These are phyloP conservation scores for Tachina fera DNA, from an alignment of 2,888 invertebrate genomes.

Conservation along the genomic window DNA sequence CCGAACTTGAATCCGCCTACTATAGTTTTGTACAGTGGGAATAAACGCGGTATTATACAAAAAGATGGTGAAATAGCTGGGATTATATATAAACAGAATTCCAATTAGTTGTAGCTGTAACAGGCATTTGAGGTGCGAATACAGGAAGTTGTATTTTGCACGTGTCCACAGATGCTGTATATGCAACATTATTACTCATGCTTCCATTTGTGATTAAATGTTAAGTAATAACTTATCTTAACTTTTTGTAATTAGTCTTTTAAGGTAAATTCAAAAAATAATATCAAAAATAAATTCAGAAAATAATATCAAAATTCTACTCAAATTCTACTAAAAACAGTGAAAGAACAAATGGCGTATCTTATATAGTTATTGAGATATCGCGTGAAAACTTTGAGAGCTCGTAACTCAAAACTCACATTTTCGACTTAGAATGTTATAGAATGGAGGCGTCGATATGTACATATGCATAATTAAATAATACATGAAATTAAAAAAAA, in stretches of 20 bases:
- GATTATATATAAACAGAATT: conserved; percentile 72
- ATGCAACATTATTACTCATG: conserved; percentile 56
- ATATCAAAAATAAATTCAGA: no score
- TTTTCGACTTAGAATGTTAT: no score
- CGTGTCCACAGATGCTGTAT: conserved; percentile 26
- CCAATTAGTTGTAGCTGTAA: conserved; percentile 53
- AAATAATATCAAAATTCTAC: no score
- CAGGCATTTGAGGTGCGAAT: neutral
- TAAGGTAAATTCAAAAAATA: no score
- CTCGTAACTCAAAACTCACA: no score
- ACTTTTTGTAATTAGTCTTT: conserved; percentile 46
- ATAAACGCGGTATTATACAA: conserved; percentile 88
- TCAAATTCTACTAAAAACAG: no score
- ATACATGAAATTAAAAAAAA: no score
- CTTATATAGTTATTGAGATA: no score
- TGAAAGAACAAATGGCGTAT: no score
- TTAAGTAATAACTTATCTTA: conserved; percentile 43
- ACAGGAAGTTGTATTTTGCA: neutral
- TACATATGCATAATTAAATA: no score
- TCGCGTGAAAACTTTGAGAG: no score
- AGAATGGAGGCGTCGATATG: no score
- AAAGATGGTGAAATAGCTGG: conserved; percentile 89
- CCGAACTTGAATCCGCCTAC: conserved; percentile 87
- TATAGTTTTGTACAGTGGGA: conserved; percentile 89
- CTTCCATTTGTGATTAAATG: conserved; percentile 69